Base-by-base conservation (phyloP, 2,888 invertebrate genomes). In the Pyrgus malvae region DNA sequence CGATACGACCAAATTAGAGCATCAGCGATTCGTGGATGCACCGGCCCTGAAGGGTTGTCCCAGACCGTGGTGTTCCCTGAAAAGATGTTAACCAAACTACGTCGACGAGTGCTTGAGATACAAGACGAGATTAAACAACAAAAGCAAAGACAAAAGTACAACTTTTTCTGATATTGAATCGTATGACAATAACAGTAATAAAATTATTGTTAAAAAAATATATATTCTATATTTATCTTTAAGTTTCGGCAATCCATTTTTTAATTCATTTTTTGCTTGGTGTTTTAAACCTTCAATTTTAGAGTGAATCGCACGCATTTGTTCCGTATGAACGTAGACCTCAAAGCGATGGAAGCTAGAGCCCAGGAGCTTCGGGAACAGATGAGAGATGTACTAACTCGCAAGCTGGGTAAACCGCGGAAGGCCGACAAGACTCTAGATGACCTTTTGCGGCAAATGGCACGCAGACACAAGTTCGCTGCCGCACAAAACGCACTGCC, bases 301-400 rank as follows among this genome's bases (percentile, higher is more conserved):
- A 94, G 94, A 69, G 89, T 93, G 35, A 94, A 94, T 69, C 91
- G 93, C 58, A 90, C 91, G 0, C 95, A 95, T 70, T 72, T 95
- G 54, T 91, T 92, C 48, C 92, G 94, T 59, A 94, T 95, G 93
- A 92, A 92, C 72, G 83, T 93, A 0, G 95, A 95, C 70, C 86
- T 94, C 9, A 91, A 91, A 40, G 91, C 91, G 42, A 95, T 95
- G 95, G 87, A 91, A 6, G 77, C 78, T 0, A 86, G 91, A 50
- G 93, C 94, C 0, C 80, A 83, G 2, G 81, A 83, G 6, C 69
- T 95, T 3, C 91, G 93, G 50, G 90, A 90, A 1, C 70, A 85
- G 81, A 69, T 87, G 87, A 76, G 87, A 0, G 80, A 84, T 42
- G 83, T 89, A 6, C 68, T 88, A 1, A 82, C 85, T 5, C 74